Percentiles rank a stretch among this genome's conserved stretches.
These are phyloP conservation scores for Stictocephala bisonia DNA, from an alignment of 2,888 invertebrate genomes.

Conservation along the genomic window DNA sequence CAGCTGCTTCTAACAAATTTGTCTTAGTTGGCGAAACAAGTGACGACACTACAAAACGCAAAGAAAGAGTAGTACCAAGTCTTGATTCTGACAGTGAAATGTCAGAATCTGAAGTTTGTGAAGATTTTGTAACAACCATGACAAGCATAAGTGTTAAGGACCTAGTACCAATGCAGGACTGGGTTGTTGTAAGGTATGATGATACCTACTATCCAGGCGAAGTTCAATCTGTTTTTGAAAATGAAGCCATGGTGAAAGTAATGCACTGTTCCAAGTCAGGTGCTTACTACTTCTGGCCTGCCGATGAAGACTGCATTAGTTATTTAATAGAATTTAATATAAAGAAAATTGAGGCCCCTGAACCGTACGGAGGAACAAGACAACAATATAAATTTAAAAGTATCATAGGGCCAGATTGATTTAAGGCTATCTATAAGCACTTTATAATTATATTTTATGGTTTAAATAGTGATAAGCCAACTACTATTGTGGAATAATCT, in stretches of 20 bases:
- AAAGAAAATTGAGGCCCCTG: slow-evolving; percentile 26
- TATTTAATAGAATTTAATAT: not conserved
- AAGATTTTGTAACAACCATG: too few relatives aligned
- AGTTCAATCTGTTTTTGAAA: slow-evolving; percentile 15
- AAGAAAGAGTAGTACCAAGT: not conserved
- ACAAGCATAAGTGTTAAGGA: too few relatives aligned
- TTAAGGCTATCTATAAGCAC: too few relatives aligned
- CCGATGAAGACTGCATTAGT: slow-evolving; percentile 31
- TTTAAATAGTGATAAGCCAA: too few relatives aligned
- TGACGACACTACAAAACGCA: not conserved
- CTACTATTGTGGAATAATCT: too few relatives aligned
- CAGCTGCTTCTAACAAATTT: not conserved
- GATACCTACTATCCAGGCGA: slow-evolving; percentile 4
- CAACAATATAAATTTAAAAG: slow-evolving; percentile 26
- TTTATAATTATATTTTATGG: too few relatives aligned
- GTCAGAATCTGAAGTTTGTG: not conserved
- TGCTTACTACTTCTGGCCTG: slow-evolving; percentile 23
- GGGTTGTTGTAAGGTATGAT: slow-evolving; percentile 12
- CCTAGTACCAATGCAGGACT: slow-evolving; percentile 1
- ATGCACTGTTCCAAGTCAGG: slow-evolving; percentile 12
- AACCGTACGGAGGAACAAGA: slow-evolving; percentile 19
- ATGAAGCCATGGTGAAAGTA: slow-evolving; percentile 25
- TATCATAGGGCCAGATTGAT: too few relatives aligned
- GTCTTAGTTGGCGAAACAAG: slow-evolving; percentile 23
- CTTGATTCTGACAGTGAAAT: not conserved